phyloP scores from a whole-genome alignment of 2,888 invertebrate species.

The Ophion slaviceki region DNA sequence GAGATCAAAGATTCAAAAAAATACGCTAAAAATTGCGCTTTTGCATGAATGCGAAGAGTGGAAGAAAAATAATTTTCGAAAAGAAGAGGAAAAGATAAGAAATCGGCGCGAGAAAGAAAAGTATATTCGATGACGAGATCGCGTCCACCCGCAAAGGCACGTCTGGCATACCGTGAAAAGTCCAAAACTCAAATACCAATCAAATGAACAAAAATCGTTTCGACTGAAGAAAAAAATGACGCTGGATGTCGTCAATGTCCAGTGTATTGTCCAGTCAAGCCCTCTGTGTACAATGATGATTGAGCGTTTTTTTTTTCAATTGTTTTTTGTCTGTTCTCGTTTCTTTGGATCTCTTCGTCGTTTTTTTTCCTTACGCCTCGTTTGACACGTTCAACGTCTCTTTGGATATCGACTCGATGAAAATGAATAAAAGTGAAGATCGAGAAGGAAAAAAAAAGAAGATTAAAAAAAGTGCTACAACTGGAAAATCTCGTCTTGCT shows the following conservation, averaged over 20 bases:
- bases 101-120: background rate
- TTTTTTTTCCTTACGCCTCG: too few species aligned
- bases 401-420: background rate
- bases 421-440: background rate
- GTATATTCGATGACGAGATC: slow-evolving; percentile 33
- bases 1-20: too few species aligned
- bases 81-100: background rate
- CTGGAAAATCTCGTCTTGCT: slow-evolving; percentile 96
- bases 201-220: background rate
- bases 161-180: slow-evolving; percentile 58
- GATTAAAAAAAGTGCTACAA: slow-evolving; percentile 87
- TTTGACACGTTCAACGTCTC: background rate
- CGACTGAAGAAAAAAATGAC: background rate
- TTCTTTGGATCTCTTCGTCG: too few species aligned
- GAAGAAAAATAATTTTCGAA: background rate
- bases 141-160: slow-evolving; percentile 63
- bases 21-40: too few species aligned
- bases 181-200: slow-evolving; percentile 24
- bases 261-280: background rate
- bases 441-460: background rate
- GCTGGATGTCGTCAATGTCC: slow-evolving; percentile 19
- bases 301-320: too few species aligned
- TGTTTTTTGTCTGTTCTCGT: too few species aligned
- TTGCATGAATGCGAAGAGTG: too few species aligned
- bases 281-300: too few species aligned